These are phyloP conservation scores for Microplitis demolitor DNA, from an alignment of 1,140 invertebrate genomes.

Conservation along the genomic window DNA sequence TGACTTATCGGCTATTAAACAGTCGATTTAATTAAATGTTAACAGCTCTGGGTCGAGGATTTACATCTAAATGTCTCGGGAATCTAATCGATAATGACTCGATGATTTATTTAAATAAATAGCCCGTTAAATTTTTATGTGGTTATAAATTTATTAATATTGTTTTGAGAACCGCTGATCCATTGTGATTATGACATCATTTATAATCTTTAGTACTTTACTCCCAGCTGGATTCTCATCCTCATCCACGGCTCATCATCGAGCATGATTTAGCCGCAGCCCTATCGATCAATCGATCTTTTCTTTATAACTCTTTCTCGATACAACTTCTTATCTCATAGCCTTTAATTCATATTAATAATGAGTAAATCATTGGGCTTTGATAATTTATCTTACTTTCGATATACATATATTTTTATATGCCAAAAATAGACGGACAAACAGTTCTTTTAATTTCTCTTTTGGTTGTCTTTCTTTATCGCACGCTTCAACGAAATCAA, in stretches of 20 bases:
- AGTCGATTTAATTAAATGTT: too few relatives aligned
- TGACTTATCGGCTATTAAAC: too few relatives aligned
- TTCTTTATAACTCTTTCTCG: neutral
- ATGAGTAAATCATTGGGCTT: slow-evolving; percentile 15
- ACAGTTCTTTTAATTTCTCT: neutral
- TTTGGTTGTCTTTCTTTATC: slow-evolving; percentile 9
- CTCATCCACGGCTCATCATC: slow-evolving; percentile 2
- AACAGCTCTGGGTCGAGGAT: too few relatives aligned
- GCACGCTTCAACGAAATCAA: slow-evolving; percentile 27
- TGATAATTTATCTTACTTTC: slow-evolving; percentile 3
- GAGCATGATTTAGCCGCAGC: slow-evolving; percentile 14
- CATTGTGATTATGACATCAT: slow-evolving; percentile 31
- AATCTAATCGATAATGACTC: neutral
- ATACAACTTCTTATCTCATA: neutral
- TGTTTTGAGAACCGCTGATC: slow-evolving; percentile 15
- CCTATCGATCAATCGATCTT: slow-evolving; percentile 23
- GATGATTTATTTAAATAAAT: neutral
- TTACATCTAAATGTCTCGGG: too few relatives aligned
- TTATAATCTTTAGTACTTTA: slow-evolving; percentile 5
- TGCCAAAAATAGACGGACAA: neutral
- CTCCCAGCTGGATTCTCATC: slow-evolving; percentile 10
- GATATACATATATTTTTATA: slow-evolving; percentile 1
- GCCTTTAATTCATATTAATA: slow-evolving; percentile 14
- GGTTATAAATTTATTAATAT: neutral
- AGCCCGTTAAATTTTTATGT: neutral